A percentile compares a stretch with the other conserved stretches of the same genome.
Evolutionary conservation across 2,888 invertebrate genomes (phyloP).

Genomic region (Apamea epomidion): DNA sequence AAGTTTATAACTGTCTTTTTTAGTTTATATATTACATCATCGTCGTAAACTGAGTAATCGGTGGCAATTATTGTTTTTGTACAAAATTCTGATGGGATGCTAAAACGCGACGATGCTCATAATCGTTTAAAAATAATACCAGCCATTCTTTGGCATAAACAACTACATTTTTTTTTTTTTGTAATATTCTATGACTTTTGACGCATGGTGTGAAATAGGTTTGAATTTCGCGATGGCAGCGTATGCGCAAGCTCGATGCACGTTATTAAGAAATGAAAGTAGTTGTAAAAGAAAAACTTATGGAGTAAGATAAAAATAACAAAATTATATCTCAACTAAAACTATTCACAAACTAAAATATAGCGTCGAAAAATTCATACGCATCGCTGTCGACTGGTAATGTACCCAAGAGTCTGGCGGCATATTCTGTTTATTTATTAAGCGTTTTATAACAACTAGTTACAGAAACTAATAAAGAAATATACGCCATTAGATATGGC

Average conservation of each 20-base stretch:
- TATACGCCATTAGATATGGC: background rate
- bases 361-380: too few relatives aligned
- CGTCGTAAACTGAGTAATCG: slow-evolving; percentile 12
- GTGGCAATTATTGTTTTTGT: slow-evolving; percentile 45
- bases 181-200: background rate
- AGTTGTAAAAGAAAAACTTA: background rate
- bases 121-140: background rate
- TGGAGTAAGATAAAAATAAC: too few relatives aligned
- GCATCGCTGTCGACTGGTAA: too few relatives aligned
- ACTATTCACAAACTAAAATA: too few relatives aligned
- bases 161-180: background rate
- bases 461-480: background rate
- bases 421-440: too few relatives aligned
- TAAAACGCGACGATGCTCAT: slow-evolving; percentile 1
- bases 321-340: too few relatives aligned
- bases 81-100: background rate
- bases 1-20: background rate
- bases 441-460: background rate
- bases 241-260: background rate
- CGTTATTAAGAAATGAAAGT: background rate
- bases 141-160: background rate
- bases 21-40: slow-evolving; percentile 32
- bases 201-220: background rate
- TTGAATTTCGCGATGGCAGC: background rate
- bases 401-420: too few relatives aligned